Evolutionary conservation across 2,797 vertebrate species (phyloP).

Genomic region (Arrhamphus sclerolepis): DNA sequence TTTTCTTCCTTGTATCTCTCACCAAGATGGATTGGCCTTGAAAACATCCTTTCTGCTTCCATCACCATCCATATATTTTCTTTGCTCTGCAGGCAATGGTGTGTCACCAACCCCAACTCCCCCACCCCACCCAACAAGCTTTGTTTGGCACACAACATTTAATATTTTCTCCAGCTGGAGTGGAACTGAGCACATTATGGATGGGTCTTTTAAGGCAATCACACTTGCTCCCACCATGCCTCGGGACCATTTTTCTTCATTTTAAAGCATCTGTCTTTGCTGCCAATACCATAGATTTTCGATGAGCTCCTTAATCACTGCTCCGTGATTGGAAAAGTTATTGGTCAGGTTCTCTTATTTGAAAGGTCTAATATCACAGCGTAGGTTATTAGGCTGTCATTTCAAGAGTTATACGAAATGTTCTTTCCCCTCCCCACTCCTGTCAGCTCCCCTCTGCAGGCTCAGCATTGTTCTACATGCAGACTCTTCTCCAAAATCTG

Average conservation of each 20-base stretch:
- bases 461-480: slow-evolving; percentile 32
- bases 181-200: slow-evolving; percentile 73
- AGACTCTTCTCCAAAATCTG: slow-evolving; percentile 32
- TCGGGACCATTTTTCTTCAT: slow-evolving; percentile 77
- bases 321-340: slow-evolving; percentile 65
- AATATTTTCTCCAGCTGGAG: slow-evolving; percentile 71
- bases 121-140: slow-evolving; percentile 14
- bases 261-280: slow-evolving; percentile 60
- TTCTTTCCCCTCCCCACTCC: slow-evolving; percentile 20
- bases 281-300: slow-evolving; percentile 77
- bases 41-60: slow-evolving; percentile 63
- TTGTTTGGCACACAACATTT: slow-evolving; percentile 52
- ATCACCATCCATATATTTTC: slow-evolving; percentile 52
- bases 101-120: slow-evolving; percentile 54
- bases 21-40: slow-evolving; percentile 66
- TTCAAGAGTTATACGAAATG: slow-evolving; percentile 48
- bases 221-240: slow-evolving; percentile 54
- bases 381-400: slow-evolving; percentile 52
- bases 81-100: slow-evolving; percentile 30
- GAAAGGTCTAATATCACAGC: slow-evolving; percentile 57
- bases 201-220: slow-evolving; percentile 77
- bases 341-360: slow-evolving; percentile 53
- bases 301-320: slow-evolving; percentile 72
- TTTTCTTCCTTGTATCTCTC: slow-evolving; percentile 43
- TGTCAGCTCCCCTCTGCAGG: slow-evolving; percentile 12